Evolutionary conservation across 2,113 vertebrate genomes (phyloP).

Genomic region (Diadophis punctatus): DNA sequence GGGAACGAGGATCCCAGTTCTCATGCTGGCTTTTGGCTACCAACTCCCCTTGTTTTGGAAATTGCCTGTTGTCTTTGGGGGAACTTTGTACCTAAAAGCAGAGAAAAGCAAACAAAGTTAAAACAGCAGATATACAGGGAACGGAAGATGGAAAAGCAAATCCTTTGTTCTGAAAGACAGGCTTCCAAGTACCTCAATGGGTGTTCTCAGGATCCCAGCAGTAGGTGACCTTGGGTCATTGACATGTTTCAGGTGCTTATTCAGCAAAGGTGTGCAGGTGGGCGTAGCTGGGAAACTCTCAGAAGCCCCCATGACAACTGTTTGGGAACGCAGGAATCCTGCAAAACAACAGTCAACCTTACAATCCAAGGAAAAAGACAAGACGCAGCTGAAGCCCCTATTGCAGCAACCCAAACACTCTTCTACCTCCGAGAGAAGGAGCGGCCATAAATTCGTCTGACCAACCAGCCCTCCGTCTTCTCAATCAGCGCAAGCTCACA

Average conservation of each 20-base stretch:
- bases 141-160: no score
- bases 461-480: background rate
- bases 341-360: background rate
- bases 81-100: conserved; percentile 66
- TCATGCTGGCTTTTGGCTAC: background rate
- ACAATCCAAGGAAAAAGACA: background rate
- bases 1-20: conserved; percentile 81
- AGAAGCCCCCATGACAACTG: conserved; percentile 75
- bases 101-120: background rate
- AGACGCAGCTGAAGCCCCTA: background rate
- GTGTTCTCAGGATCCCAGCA: conserved; percentile 77
- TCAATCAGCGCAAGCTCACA: background rate
- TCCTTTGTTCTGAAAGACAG: background rate
- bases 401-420: background rate
- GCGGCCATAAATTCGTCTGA: background rate
- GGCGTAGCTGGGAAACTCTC: conserved; percentile 73
- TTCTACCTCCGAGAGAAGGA: conserved; percentile 19
- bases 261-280: conserved; percentile 55
- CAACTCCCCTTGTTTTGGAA: background rate
- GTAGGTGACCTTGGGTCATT: conserved; percentile 87
- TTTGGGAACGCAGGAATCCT: background rate
- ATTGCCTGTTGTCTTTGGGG: conserved; percentile 21
- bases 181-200: conserved; percentile 67
- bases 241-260: conserved; percentile 65
- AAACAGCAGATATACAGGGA: no score